Percentiles rank a stretch among this genome's conserved stretches.
Conservation (phyloP, 92 coral and sea anemone genomes). For the Actinostola sp. region DNA sequence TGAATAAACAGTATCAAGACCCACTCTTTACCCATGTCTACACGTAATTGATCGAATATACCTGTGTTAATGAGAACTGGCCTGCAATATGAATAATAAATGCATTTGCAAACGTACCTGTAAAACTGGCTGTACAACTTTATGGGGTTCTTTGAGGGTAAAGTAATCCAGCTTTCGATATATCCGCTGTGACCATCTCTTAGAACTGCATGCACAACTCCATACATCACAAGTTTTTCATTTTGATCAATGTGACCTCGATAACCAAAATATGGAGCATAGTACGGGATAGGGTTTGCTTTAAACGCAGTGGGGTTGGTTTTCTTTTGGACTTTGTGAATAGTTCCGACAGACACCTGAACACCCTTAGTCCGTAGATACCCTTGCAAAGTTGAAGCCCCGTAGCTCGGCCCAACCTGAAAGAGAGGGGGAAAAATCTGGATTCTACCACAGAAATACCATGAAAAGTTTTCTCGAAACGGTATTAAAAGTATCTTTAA, state of each 20-base stretch:
- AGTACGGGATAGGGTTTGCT: conserved; percentile 38
- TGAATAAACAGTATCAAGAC: conserved; percentile 43
- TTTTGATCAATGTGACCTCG: conserved; percentile 42
- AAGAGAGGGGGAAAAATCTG: neutral
- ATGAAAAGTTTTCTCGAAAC: too few relatives aligned
- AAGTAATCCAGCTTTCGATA: conserved; percentile 46
- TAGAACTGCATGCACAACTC: conserved; percentile 37
- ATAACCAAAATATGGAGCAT: conserved; percentile 34
- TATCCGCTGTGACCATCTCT: conserved; percentile 35
- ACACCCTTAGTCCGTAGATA: conserved; percentile 42
- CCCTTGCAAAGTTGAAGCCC: conserved; percentile 36
- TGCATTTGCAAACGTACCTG: conserved; percentile 1
- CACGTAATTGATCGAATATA: conserved; percentile 43
- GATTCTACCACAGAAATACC: too few relatives aligned
- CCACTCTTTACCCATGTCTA: conserved; percentile 56
- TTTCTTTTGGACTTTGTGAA: conserved; percentile 12
- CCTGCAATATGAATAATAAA: too few relatives aligned
- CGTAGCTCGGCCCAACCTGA: conserved; percentile 41
- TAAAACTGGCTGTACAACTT: conserved; percentile 39
- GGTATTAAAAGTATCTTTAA: too few relatives aligned
- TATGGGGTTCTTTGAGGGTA: conserved; percentile 49
- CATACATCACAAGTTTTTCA: conserved; percentile 38
- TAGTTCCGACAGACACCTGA: conserved; percentile 26
- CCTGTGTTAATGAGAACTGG: conserved; percentile 45
- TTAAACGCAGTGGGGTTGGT: conserved; percentile 13